Percentiles rank a stretch among this genome's conserved stretches.
Conservation (phyloP, 2,888 invertebrate genomes). For the Dicranocentrus wangi region DNA sequence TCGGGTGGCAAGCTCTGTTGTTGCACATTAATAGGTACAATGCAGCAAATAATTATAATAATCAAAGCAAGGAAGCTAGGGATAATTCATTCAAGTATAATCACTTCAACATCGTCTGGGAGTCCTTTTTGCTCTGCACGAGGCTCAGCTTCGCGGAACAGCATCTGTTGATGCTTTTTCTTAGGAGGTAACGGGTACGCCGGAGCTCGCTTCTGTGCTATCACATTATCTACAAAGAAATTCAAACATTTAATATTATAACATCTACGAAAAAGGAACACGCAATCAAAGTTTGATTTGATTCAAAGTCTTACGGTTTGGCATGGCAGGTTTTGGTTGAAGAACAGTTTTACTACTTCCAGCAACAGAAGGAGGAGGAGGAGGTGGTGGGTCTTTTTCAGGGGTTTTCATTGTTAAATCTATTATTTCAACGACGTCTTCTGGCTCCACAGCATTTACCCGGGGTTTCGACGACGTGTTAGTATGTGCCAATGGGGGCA, state of each 20-base stretch:
- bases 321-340: background rate
- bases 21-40: too few species aligned
- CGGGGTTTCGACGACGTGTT: slow-evolving; percentile 17
- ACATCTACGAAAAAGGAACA: background rate
- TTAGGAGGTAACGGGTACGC: slow-evolving; percentile 67
- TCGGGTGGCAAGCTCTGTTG: too few species aligned
- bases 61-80: too few species aligned
- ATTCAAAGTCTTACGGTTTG: slow-evolving; percentile 10
- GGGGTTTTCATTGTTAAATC: slow-evolving; percentile 70
- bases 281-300: background rate
- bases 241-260: too few species aligned
- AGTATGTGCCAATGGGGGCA: slow-evolving; percentile 63
- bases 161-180: slow-evolving; percentile 59
- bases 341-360: background rate
- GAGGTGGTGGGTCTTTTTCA: slow-evolving; percentile 35
- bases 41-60: too few species aligned
- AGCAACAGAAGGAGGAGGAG: too few species aligned
- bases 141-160: background rate
- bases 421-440: slow-evolving; percentile 63
- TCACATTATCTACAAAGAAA: too few species aligned
- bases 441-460: background rate
- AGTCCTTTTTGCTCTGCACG: background rate
- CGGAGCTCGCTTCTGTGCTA: background rate
- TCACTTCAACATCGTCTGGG: slow-evolving; percentile 65
- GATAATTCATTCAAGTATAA: slow-evolving; percentile 66